Evolutionary conservation across 2,113 vertebrate species (phyloP).

Genomic region (Chloropsis hardwickii): DNA sequence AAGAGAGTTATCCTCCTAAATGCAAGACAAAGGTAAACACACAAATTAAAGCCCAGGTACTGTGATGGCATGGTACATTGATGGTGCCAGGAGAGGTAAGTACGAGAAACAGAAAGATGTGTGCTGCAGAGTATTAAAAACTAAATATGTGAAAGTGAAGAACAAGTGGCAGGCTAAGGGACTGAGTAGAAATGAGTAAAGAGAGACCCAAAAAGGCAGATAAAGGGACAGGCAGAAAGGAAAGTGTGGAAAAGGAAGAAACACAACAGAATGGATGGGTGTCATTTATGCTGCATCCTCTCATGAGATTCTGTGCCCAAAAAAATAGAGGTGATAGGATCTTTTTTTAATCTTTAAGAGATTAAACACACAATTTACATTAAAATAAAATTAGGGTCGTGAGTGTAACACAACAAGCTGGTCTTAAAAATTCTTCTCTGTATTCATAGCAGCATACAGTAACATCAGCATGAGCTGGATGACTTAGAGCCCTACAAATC

Average conservation of each 20-base stretch:
- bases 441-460: background rate
- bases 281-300: background rate
- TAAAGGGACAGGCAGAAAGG: background rate
- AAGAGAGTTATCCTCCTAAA: background rate
- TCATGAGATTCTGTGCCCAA: background rate
- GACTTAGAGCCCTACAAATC: background rate
- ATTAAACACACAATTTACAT: background rate
- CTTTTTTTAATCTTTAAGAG: background rate
- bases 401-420: background rate
- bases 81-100: background rate
- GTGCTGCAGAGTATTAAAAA: background rate
- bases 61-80: background rate
- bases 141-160: background rate
- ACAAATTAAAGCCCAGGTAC: background rate
- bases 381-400: background rate
- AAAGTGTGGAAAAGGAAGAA: background rate
- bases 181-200: background rate
- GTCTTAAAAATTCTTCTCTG: background rate
- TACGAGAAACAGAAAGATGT: background rate
- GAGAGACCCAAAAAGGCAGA: background rate
- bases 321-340: background rate
- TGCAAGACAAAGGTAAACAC: slow-evolving; percentile 2
- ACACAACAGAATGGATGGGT: background rate
- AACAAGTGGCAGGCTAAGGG: background rate
- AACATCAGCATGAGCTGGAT: background rate